Percentiles rank a stretch among this genome's conserved stretches.
phyloP scores from a whole-genome alignment of 2,888 invertebrate genomes.

The Apodemia hepburni region DNA sequence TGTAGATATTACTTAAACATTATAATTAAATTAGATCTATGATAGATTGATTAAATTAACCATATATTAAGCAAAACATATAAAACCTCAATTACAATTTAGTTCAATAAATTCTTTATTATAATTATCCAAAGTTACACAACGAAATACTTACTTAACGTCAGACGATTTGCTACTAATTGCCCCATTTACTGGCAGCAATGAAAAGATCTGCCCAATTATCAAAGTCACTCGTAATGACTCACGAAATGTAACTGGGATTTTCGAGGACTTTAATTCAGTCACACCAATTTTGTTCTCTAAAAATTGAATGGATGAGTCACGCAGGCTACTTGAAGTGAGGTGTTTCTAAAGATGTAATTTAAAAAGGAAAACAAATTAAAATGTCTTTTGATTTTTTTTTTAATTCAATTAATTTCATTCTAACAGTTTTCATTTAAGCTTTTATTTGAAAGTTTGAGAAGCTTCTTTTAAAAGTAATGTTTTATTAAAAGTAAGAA shows the following conservation, averaged over 20 bases:
- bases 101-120: too few species aligned
- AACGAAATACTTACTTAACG: conserved; percentile 44
- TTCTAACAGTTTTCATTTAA: too few species aligned
- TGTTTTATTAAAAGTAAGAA: too few species aligned
- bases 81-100: too few species aligned
- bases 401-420: too few species aligned
- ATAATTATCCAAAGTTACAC: too few species aligned
- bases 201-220: conserved; percentile 56
- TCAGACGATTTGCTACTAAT: conserved; percentile 41
- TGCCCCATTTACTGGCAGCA: conserved; percentile 56
- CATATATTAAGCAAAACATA: too few species aligned
- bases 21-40: too few species aligned
- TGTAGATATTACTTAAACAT: too few species aligned
- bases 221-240: conserved; percentile 49
- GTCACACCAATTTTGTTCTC: conserved; percentile 52
- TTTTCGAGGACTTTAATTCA: conserved; percentile 36
- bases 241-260: conserved; percentile 47
- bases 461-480: too few species aligned
- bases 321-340: not conserved
- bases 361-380: not conserved
- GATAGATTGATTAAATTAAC: too few species aligned
- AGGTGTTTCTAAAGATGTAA: not conserved
- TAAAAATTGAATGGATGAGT: conserved; percentile 35
- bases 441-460: too few species aligned
- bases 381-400: not conserved